A percentile compares a stretch with the other conserved stretches of the same genome.
Conservation (phyloP, 2,113 vertebrate genomes). For the Marmota monax region DNA sequence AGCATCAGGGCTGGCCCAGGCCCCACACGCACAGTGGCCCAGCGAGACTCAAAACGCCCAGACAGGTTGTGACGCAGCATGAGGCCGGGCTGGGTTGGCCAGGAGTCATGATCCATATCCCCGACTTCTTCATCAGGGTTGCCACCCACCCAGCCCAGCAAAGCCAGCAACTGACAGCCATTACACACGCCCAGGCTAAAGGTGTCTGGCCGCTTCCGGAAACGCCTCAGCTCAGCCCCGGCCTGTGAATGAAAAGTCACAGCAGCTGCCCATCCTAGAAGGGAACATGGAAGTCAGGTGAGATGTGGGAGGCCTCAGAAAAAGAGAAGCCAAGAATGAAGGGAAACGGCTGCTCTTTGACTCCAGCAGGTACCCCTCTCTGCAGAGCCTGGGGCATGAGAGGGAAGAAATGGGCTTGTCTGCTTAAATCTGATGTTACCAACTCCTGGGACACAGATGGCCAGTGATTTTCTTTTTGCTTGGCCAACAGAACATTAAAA, state of each 20-base stretch:
- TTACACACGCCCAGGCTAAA: constrained; percentile 96
- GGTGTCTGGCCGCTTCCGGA: constrained; percentile 90
- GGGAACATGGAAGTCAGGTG: background rate
- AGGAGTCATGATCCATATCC: background rate
- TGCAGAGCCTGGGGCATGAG: background rate
- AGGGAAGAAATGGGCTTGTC: background rate
- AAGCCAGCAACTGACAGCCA: constrained; percentile 94
- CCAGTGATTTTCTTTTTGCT: background rate
- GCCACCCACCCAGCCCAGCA: constrained; percentile 93
- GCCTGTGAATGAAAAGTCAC: constrained; percentile 90
- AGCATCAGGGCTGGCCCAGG: constrained; percentile 92
- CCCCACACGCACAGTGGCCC: constrained; percentile 91
- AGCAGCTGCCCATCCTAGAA: constrained; percentile 93
- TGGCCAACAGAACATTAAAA: background rate
- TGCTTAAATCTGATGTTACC: background rate
- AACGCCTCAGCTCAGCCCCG: constrained; percentile 89
- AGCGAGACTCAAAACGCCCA: constrained; percentile 94
- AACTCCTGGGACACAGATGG: background rate
- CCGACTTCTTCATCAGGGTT: background rate
- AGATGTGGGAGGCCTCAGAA: background rate
- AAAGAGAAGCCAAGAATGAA: background rate
- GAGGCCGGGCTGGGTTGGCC: constrained; percentile 82
- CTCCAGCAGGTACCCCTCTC: background rate
- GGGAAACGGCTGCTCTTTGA: background rate
- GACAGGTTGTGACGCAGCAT: constrained; percentile 92